Conservation (phyloP, 2,888 invertebrate genomes). For the Nomada hirtipes region DNA sequence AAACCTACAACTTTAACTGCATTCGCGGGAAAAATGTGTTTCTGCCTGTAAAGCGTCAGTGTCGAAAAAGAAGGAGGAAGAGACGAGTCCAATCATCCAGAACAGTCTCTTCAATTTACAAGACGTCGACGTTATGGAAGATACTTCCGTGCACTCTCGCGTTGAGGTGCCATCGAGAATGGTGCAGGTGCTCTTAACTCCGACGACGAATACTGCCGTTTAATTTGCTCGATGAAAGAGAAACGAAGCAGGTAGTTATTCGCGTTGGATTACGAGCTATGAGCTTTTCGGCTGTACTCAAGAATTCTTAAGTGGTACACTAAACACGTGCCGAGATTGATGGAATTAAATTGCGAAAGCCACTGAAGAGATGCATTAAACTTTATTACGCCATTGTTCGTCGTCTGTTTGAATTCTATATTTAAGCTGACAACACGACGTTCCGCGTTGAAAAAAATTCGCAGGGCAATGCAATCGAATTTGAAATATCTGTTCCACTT, state of each 20-base stretch:
- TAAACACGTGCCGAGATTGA: not conserved
- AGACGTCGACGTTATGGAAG: slow-evolving; percentile 36
- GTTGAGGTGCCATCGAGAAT: slow-evolving; percentile 18
- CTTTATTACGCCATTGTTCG: too few relatives aligned
- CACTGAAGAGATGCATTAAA: too few relatives aligned
- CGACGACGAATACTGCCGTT: slow-evolving; percentile 41
- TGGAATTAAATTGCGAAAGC: not conserved
- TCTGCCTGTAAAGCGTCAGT: not conserved
- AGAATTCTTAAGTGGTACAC: not conserved
- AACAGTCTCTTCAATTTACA: slow-evolving; percentile 48
- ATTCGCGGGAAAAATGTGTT: slow-evolving; percentile 9
- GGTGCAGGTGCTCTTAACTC: slow-evolving; percentile 20
- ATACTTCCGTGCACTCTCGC: slow-evolving; percentile 23
- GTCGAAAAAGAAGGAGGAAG: not conserved
- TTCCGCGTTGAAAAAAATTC: too few relatives aligned
- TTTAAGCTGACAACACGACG: too few relatives aligned
- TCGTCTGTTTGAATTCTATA: too few relatives aligned
- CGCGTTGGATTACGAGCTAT: slow-evolving; percentile 19
- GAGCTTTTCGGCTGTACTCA: slow-evolving; percentile 15
- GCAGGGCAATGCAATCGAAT: too few relatives aligned
- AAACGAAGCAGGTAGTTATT: slow-evolving; percentile 13
- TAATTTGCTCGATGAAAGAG: slow-evolving; percentile 48
- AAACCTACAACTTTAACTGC: not conserved
- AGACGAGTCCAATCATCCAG: slow-evolving; percentile 28
- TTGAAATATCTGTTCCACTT: not conserved